Evolutionary conservation across 2,113 vertebrate genomes (phyloP).

Genomic region (Chionodraco myersi): DNA sequence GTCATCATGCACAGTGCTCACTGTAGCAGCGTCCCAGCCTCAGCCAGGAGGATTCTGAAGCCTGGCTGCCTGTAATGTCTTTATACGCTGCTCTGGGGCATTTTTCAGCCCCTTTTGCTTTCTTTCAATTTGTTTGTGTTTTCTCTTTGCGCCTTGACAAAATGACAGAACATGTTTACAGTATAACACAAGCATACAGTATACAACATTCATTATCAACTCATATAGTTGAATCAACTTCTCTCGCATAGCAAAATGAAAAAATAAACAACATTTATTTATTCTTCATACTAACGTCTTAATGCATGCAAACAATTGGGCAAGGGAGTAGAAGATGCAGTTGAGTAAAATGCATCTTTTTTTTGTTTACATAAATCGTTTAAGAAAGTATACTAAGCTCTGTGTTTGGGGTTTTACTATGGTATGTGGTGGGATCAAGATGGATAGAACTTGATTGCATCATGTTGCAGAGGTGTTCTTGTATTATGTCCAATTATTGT

Average conservation of each 20-base stretch:
- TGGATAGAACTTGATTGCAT: neutral
- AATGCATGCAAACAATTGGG: neutral
- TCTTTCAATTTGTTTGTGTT: neutral
- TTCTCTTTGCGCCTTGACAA: slow-evolving; percentile 24
- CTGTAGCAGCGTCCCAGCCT: slow-evolving; percentile 55
- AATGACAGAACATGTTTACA: slow-evolving; percentile 25
- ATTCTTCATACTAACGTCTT: neutral
- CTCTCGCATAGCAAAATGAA: neutral
- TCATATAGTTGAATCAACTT: slow-evolving; percentile 4
- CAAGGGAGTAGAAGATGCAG: neutral
- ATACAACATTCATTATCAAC: neutral
- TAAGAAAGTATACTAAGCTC: neutral
- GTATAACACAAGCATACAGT: slow-evolving; percentile 23
- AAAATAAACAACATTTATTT: too few relatives aligned
- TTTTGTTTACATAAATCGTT: neutral
- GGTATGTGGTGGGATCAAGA: neutral
- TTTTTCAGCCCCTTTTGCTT: slow-evolving; percentile 15
- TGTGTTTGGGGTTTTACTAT: neutral
- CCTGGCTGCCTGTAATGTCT: slow-evolving; percentile 48
- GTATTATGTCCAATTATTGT: neutral
- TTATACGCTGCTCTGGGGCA: slow-evolving; percentile 41
- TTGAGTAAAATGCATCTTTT: neutral
- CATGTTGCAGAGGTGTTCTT: neutral
- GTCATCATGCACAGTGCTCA: slow-evolving; percentile 48
- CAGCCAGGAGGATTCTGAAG: slow-evolving; percentile 41